These are phyloP conservation scores for Lophotis ruficrista DNA, from an alignment of 2,113 vertebrate species.

Conservation along the genomic window DNA sequence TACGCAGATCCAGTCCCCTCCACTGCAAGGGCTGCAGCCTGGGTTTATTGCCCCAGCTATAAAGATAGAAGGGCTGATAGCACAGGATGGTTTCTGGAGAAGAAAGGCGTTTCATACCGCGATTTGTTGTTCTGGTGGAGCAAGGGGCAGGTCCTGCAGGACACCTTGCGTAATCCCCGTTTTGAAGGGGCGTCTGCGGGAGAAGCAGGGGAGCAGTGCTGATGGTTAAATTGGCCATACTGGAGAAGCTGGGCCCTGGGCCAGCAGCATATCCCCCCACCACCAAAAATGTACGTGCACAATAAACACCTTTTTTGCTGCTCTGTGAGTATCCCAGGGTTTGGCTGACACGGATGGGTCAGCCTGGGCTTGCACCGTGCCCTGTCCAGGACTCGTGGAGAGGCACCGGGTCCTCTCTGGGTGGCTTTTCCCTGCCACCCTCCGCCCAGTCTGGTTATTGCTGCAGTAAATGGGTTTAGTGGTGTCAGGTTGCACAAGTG, in stretches of 20 bases:
- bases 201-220: background rate
- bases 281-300: accelerated
- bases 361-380: background rate
- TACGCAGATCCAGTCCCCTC: accelerated
- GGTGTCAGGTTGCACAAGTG: background rate
- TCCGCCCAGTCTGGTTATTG: background rate
- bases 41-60: background rate
- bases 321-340: background rate
- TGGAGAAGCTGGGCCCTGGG: background rate
- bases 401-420: background rate
- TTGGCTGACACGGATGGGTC: accelerated
- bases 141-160: background rate
- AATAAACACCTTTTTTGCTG: background rate
- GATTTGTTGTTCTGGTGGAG: background rate
- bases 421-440: background rate
- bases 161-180: background rate
- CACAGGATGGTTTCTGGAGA: background rate
- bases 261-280: background rate
- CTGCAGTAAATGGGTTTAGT: background rate
- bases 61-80: background rate
- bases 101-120: background rate
- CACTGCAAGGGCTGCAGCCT: background rate
- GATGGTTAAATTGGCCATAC: background rate
- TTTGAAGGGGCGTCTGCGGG: background rate
- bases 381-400: accelerated